Base-by-base conservation (phyloP, 2,797 vertebrate genomes). In the Poeciliopsis turneri region DNA sequence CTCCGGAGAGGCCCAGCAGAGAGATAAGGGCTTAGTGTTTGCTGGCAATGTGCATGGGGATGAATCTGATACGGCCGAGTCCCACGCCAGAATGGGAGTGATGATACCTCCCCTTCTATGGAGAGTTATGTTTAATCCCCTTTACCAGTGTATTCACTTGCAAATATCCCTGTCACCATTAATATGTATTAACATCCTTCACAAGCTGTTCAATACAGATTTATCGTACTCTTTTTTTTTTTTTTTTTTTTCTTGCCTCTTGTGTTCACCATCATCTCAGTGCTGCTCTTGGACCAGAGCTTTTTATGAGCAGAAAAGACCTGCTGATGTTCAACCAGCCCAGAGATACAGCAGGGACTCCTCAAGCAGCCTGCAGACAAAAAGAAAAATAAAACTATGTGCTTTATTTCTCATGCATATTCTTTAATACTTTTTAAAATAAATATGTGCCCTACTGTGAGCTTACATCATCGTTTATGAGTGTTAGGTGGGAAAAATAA, bases 21-120 rank as follows among this genome's bases (percentile, higher is more conserved):
- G 96, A 98, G 97, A 99, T 99, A 99, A 98, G 97, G 96, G 96
- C 97, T 97, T 96, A 97, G 94, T 98, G 98, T 99, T 97, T 98
- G 97, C 95, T 91, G 86, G 94, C 97, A 96, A 97, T 96, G 95
- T 96, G 96, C 97, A 97, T 96, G 95, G 96, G 97, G 97, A 96
- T 96, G 96, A 96, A 98, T 98, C 97, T 97, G 97, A 98, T 98
- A 96, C 96, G 96, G 95, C 94, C 84, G 96, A 97, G 97, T 96
- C 96, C 96, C 96, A 95, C 96, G 96, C 92, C 94, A 95, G 93
- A 95, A 95, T 93, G 94, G 94, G 93, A 94, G 94, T 94, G 92
- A 95, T 94, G 94, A 94, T 92, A 92, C 94, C 95, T 94, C 95
- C 94, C 95, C 92, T 94, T 95, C 93, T 95, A 94, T 95, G 92